Conservation (phyloP, 2,888 invertebrate genomes). For the Drosophila neonasuta region DNA sequence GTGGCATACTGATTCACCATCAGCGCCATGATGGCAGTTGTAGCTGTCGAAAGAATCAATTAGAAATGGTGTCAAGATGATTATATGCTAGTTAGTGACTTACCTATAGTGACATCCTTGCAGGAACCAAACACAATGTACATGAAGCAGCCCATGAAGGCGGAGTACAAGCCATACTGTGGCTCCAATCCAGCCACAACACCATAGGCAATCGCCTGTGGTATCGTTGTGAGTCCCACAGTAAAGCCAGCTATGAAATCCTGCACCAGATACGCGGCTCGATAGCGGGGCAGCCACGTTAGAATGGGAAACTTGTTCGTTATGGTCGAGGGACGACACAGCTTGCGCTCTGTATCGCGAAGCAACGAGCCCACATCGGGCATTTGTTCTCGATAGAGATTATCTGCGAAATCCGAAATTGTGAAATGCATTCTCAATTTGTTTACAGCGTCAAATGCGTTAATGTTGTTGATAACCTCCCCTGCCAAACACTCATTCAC, state of each 20-base stretch:
- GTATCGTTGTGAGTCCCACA: constrained; percentile 91
- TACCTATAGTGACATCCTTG: constrained; percentile 90
- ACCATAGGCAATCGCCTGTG: constrained; percentile 93
- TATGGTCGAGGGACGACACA: constrained; percentile 83
- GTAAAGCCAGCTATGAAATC: constrained; percentile 93
- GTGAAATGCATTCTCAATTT: constrained; percentile 2
- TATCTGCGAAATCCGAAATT: constrained; percentile 52
- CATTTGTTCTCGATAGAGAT: constrained; percentile 78
- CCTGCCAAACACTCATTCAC: neutral
- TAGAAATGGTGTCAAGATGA: neutral
- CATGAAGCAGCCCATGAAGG: constrained; percentile 96
- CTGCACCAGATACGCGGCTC: constrained; percentile 85
- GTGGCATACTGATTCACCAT: constrained; percentile 89
- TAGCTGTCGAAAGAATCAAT: constrained; percentile 83
- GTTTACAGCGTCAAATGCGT: neutral
- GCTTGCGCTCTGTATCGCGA: constrained; percentile 71
- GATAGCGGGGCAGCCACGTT: constrained; percentile 90
- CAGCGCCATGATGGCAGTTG: constrained; percentile 94
- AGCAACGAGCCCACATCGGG: constrained; percentile 72
- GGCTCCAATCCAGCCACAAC: constrained; percentile 88
- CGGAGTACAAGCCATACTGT: constrained; percentile 94
- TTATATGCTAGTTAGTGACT: constrained; percentile 3
- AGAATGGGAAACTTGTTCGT: constrained; percentile 86
- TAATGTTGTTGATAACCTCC: constrained; percentile 20
- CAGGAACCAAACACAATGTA: constrained; percentile 95